Evolutionary conservation across 1,140 invertebrate genomes (phyloP), one percentile per base, ranked within the genome.

Genomic region (Papilio polytes): DNA sequence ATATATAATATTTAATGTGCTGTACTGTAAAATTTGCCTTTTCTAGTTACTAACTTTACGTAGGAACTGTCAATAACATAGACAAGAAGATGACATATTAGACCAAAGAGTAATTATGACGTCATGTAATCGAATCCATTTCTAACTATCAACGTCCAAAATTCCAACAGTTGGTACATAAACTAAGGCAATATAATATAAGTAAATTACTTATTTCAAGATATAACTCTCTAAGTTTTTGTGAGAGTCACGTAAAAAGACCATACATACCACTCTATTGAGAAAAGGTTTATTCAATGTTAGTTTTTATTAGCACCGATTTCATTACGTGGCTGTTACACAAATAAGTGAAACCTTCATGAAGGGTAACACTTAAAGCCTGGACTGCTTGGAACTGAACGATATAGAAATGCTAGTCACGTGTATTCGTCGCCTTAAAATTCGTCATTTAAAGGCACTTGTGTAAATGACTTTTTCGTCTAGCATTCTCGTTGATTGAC

Each of bases 261-360:
- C n/a, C 20, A 59, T 59, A 59, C 12, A 13, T 22, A 12, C 59
- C 59, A 63, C 22, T 63, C 9, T 22, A 63, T 63, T 9, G 20
- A 22, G 4, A 26, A 63, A 63, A 63, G 59, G 12, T 63, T 63
- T 26, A 12, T 63, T 63, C 59, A 63, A 63, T 63, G 20, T 63
- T 59, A 59, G 22, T 63, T 63, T 63, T 63, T 26, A 63, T 63
- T 63, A 63, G 9, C 53, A 56, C 53, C 2, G 53, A 56, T 56
- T 56, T 56, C 18, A 56, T 56, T 56, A 56, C n/a, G 22, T 63
- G 59, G 59, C 59, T 63, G 22, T 63, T 63, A 63, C 59, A 63
- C 22, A 63, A 63, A 63, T 26, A 63, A 63, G 22, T 63, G 22
- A 26, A 63, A 26, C 22, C 22, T 31, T 63, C 22, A 63, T 26